Conservation (phyloP, 1,140 invertebrate species). For the Pseudomyrmex sp. region DNA sequence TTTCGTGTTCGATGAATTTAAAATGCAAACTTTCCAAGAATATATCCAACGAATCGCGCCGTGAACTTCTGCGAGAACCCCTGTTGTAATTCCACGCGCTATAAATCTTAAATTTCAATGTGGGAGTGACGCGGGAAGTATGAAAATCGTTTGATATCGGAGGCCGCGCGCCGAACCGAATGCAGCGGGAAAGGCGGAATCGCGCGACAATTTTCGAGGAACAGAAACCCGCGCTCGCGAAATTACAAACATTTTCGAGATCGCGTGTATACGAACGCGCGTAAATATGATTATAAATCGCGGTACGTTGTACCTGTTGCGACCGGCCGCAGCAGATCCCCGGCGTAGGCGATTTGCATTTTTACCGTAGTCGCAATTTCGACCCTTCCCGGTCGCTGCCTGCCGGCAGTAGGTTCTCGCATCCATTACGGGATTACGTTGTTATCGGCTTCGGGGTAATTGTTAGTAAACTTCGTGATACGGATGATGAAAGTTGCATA, state of each 20-base stretch:
- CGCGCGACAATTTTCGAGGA: conserved; percentile 49
- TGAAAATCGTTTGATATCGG: neutral
- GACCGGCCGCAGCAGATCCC: neutral
- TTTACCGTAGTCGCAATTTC: conserved; percentile 53
- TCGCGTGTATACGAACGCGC: conserved; percentile 50
- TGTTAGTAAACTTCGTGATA: conserved; percentile 50
- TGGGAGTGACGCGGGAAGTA: neutral
- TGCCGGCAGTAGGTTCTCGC: conserved; percentile 11
- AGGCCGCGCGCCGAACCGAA: neutral
- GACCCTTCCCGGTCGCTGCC: neutral
- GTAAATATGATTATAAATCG: conserved; percentile 59
- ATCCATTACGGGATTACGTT: conserved; percentile 43
- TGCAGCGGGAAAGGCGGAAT: neutral
- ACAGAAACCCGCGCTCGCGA: conserved; percentile 25
- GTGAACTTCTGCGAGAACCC: neutral
- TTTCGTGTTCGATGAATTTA: neutral
- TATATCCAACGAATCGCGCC: neutral
- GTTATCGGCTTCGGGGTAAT: conserved; percentile 50
- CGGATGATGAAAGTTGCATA: conserved; percentile 50
- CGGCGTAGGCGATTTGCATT: conserved; percentile 52
- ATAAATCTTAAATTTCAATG: conserved; percentile 19
- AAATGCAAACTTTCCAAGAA: neutral
- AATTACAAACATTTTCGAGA: conserved; percentile 59
- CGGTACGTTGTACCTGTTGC: conserved; percentile 60
- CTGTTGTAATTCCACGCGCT: neutral